Percentiles rank a stretch among this genome's conserved stretches.
phyloP scores from a whole-genome alignment of 2,888 invertebrate genomes.

The Hirtodrosophila duncani region DNA sequence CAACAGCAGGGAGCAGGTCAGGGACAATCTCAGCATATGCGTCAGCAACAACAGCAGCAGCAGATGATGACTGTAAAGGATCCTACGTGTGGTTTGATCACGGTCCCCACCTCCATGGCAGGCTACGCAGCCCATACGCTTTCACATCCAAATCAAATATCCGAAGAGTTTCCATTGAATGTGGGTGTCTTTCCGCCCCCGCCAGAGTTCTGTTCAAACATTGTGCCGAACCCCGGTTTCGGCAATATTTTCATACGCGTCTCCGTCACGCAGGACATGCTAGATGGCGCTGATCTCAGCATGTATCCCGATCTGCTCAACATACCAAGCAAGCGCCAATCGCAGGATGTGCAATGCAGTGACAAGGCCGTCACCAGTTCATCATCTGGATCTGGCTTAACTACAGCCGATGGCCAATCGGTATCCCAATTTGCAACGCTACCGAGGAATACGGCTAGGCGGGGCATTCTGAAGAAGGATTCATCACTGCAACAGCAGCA shows the following conservation, averaged over 20 bases:
- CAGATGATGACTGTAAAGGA: constrained; percentile 74
- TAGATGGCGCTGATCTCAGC: constrained; percentile 81
- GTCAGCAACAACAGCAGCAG: no score
- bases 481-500: constrained; percentile 67
- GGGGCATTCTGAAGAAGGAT: constrained; percentile 78
- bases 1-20: constrained; percentile 24
- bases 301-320: constrained; percentile 90
- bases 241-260: constrained; percentile 91
- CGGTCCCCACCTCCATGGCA: constrained; percentile 70
- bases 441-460: constrained; percentile 77
- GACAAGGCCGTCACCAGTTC: constrained; percentile 2
- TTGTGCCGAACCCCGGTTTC: constrained; percentile 77
- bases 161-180: constrained; percentile 79
- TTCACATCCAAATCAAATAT: constrained; percentile 67
- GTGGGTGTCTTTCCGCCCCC: constrained; percentile 80
- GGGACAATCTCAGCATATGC: constrained; percentile 53
- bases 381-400: constrained; percentile 20
- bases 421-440: constrained; percentile 78
- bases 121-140: constrained; percentile 46
- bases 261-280: constrained; percentile 85
- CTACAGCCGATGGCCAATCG: constrained; percentile 59
- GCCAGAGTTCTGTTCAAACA: constrained; percentile 81
- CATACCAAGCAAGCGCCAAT: constrained; percentile 82
- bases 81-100: constrained; percentile 74
- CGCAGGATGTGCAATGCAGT: constrained; percentile 69